Evolutionary conservation across 2,113 vertebrate genomes (phyloP).

Genomic region (Oriolus oriolus): DNA sequence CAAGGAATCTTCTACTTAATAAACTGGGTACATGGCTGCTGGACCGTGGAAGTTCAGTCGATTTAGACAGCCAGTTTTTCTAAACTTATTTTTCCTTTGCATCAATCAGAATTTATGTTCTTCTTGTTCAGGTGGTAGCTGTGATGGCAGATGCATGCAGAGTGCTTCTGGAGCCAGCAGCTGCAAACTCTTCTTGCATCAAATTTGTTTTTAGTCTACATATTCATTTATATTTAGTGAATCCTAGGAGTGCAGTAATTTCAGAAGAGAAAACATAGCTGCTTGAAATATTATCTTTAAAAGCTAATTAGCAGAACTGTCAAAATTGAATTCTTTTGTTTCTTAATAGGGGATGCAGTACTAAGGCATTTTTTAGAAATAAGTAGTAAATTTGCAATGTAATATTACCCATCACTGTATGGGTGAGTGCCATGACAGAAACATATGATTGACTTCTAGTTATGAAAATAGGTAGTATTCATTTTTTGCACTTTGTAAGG

Average conservation of each 20-base stretch:
- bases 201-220: not conserved
- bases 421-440: not conserved
- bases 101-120: not conserved
- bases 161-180: not conserved
- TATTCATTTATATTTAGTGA: not conserved
- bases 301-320: not conserved
- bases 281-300: constrained; percentile 16
- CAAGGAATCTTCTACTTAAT: not conserved
- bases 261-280: not conserved
- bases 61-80: not conserved
- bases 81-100: not conserved
- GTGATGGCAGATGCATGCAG: not conserved
- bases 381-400: not conserved
- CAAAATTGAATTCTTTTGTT: not conserved
- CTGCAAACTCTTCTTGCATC: not conserved
- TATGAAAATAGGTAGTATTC: not conserved
- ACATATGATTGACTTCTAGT: not conserved
- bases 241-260: constrained; percentile 8
- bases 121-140: constrained; percentile 24
- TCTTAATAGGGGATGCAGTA: not conserved
- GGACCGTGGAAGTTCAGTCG: not conserved
- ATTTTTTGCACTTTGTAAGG: not conserved
- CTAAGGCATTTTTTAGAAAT: not conserved
- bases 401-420: not conserved
- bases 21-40: not conserved